Conservation (phyloP, 2,113 vertebrate species). For the Colistium nudipinnis region DNA sequence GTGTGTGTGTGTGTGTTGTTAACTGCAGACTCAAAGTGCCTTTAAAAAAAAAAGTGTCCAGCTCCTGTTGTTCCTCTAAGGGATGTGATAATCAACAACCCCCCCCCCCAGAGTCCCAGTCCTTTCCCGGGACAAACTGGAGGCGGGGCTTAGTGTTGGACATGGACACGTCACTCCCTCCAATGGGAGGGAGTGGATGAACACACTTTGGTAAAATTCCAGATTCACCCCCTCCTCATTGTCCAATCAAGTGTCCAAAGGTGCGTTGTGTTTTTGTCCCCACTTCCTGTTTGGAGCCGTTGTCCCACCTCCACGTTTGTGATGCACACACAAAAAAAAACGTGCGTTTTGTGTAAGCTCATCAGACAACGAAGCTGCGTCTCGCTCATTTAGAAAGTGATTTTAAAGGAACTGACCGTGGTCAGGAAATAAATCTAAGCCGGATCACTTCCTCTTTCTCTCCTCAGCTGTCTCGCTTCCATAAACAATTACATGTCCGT, state of each 20-base stretch:
- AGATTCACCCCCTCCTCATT: neutral
- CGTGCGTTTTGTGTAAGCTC: no score
- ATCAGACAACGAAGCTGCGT: no score
- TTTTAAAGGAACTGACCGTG: no score
- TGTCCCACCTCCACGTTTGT: conserved; percentile 38
- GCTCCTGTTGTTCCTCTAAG: conserved; percentile 27
- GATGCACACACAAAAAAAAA: neutral
- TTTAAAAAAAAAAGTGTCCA: conserved; percentile 11
- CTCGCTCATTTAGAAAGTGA: conserved; percentile 25
- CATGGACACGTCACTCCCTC: conserved; percentile 1
- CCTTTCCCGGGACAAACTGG: neutral
- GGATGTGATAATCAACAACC: conserved; percentile 6
- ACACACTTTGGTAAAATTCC: conserved; percentile 37
- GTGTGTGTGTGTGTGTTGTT: conserved; percentile 44
- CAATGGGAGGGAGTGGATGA: conserved; percentile 40
- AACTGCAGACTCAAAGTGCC: conserved; percentile 60
- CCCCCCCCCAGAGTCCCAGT: conserved; percentile 1
- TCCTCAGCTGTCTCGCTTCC: neutral
- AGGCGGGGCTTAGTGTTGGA: conserved; percentile 56
- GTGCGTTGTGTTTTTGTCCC: no score
- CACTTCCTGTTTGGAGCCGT: neutral
- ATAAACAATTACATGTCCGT: conserved; percentile 57
- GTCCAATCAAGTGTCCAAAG: conserved; percentile 13
- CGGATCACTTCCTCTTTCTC: no score
- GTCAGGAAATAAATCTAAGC: no score